Evolutionary conservation across 2,797 vertebrate species (phyloP).

Genomic region (Eulemur rubriventer): DNA sequence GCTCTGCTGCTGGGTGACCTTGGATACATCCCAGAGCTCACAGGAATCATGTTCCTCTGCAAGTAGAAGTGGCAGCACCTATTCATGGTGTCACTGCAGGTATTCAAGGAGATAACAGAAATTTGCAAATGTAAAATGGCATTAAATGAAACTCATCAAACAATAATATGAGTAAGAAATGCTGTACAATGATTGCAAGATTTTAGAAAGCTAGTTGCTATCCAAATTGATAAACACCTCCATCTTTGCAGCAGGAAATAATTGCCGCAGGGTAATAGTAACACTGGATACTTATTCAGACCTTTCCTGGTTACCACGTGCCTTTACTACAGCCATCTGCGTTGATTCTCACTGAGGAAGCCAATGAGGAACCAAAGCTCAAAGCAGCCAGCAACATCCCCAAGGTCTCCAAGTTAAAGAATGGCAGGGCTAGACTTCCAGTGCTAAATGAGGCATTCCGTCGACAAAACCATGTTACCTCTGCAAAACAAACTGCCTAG

Average conservation of each 20-base stretch:
- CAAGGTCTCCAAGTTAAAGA: neutral
- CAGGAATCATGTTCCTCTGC: neutral
- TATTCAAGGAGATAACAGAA: neutral
- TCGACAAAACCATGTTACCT: neutral
- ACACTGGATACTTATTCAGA: neutral
- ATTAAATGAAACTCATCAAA: neutral
- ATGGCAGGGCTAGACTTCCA: neutral
- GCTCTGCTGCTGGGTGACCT: neutral
- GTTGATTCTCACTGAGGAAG: constrained; percentile 14
- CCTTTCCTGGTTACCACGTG: neutral
- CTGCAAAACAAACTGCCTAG: neutral
- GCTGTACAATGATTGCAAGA: neutral
- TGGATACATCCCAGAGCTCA: neutral
- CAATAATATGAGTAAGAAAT: neutral
- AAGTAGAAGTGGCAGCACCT: neutral
- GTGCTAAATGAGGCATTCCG: neutral
- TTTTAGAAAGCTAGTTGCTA: neutral
- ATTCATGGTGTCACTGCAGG: neutral
- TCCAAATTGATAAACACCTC: neutral
- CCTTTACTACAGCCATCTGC: neutral
- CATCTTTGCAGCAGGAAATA: neutral
- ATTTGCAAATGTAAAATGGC: neutral
- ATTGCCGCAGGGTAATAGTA: neutral
- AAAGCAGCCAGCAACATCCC: neutral
- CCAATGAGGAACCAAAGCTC: neutral